phyloP scores from a whole-genome alignment of 2,797 vertebrate species.

The Knipowitschia caucasica region DNA sequence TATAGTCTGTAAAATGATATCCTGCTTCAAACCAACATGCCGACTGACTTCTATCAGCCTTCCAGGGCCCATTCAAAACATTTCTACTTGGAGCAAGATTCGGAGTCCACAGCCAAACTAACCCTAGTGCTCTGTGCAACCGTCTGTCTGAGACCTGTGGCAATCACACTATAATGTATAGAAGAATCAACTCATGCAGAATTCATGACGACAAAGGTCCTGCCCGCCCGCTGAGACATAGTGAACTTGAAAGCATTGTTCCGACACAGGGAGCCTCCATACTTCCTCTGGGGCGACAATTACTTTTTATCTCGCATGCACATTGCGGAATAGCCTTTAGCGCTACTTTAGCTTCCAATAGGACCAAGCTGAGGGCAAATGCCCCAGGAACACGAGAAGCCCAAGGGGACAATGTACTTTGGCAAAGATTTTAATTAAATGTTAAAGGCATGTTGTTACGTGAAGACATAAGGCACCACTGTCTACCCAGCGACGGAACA shows the following conservation, averaged over 20 bases:
- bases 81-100: neutral
- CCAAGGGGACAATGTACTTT: neutral
- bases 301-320: conserved; percentile 6
- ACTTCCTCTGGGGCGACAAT: conserved; percentile 1
- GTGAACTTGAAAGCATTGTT: conserved; percentile 2
- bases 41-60: neutral
- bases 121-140: conserved; percentile 16
- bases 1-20: too few relatives aligned
- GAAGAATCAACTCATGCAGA: neutral
- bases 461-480: neutral
- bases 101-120: conserved; percentile 15
- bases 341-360: conserved; percentile 3
- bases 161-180: conserved; percentile 1
- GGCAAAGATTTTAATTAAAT: neutral
- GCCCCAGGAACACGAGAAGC: conserved; percentile 1
- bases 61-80: conserved; percentile 11
- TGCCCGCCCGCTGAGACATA: neutral
- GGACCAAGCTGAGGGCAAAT: neutral
- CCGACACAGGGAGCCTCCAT: neutral
- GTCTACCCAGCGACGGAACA: neutral
- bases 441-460: neutral
- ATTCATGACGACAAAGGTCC: conserved; percentile 9
- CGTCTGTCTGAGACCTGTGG: conserved; percentile 9
- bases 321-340: conserved; percentile 9
- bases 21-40: neutral